Conservation (phyloP, 2,888 invertebrate species). For the Trichogramma dendrolimi region DNA sequence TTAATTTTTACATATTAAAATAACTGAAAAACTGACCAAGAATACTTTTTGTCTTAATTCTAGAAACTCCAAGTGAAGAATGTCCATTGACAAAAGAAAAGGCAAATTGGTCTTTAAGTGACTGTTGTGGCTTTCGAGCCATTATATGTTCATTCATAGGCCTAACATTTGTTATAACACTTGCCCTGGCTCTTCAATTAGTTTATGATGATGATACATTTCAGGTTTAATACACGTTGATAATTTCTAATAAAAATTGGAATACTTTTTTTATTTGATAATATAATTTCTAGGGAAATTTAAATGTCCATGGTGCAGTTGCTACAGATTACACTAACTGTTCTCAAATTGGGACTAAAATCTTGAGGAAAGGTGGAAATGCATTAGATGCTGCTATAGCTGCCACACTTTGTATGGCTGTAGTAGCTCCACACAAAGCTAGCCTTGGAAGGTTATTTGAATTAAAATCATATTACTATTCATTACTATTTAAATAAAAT, state of each 20-base stretch:
- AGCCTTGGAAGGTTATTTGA: slow-evolving; percentile 71
- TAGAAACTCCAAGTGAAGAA: slow-evolving; percentile 42
- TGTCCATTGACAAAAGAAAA: slow-evolving; percentile 44
- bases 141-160: slow-evolving; percentile 65
- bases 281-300: slow-evolving; percentile 29
- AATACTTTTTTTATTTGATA: slow-evolving; percentile 6
- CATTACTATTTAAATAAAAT: not conserved
- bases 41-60: slow-evolving; percentile 6
- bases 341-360: slow-evolving; percentile 66
- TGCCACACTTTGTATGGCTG: slow-evolving; percentile 69
- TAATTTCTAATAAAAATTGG: not conserved
- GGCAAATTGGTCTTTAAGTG: slow-evolving; percentile 33
- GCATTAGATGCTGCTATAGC: slow-evolving; percentile 75
- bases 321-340: slow-evolving; percentile 67
- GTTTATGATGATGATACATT: slow-evolving; percentile 63
- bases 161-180: slow-evolving; percentile 65
- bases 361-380: slow-evolving; percentile 68
- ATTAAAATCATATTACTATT: slow-evolving; percentile 12
- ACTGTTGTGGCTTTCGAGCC: slow-evolving; percentile 59
- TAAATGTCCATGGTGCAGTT: slow-evolving; percentile 64
- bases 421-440: slow-evolving; percentile 68
- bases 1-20: not conserved
- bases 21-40: not conserved
- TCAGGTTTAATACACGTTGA: slow-evolving; percentile 55
- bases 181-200: slow-evolving; percentile 70